These are phyloP conservation scores for Siphlonurus alternatus DNA, from an alignment of 2,888 invertebrate species.

Conservation along the genomic window DNA sequence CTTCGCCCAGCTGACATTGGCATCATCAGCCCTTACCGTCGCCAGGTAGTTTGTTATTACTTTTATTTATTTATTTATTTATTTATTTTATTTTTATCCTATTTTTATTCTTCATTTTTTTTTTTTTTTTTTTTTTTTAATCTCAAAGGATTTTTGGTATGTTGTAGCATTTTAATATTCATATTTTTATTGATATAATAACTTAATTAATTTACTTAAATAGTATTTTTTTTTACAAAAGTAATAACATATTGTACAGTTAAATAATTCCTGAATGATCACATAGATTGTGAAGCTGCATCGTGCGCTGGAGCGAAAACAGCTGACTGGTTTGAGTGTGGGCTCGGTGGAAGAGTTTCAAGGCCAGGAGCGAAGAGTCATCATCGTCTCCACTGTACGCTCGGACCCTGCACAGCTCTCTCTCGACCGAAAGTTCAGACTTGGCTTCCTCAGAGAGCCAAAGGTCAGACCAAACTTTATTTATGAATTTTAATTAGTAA, in stretches of 20 bases:
- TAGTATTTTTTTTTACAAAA: neutral
- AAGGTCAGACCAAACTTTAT: conserved; percentile 20
- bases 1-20: conserved; percentile 26
- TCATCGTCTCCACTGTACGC: conserved; percentile 30
- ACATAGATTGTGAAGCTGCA: conserved; percentile 12
- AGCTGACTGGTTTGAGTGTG: conserved; percentile 4
- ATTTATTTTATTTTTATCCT: no score
- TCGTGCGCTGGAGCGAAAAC: conserved; percentile 7
- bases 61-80: neutral
- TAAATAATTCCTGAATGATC: no score
- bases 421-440: conserved; percentile 18
- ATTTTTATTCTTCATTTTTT: no score
- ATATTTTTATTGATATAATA: no score
- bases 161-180: no score
- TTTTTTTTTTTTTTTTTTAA: no score
- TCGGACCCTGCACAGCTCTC: conserved; percentile 20
- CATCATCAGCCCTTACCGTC: conserved; percentile 32
- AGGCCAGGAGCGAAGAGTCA: conserved; percentile 29
- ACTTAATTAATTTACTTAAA: no score
- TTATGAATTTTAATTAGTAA: neutral
- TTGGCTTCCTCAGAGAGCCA: conserved; percentile 29
- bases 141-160: no score
- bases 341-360: conserved; percentile 34
- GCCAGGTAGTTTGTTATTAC: conserved; percentile 27
- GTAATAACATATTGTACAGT: neutral